Conservation (phyloP, 1,140 invertebrate genomes). For the Microplitis mediator region DNA sequence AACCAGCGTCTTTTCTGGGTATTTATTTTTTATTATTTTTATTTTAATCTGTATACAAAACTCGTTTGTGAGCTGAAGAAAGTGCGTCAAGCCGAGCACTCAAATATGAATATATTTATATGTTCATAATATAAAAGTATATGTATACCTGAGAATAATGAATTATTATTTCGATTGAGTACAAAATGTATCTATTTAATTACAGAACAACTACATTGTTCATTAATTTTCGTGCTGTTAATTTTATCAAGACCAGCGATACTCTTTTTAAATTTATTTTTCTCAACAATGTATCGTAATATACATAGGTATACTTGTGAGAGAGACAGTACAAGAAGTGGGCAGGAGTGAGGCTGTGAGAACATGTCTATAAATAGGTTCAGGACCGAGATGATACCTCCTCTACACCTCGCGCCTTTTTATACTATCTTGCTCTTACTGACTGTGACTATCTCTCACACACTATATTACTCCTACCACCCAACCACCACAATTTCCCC, state of each 20-base stretch:
- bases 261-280: background rate
- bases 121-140: background rate
- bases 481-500: slow-evolving; percentile 10
- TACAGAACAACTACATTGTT: no score
- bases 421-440: slow-evolving; percentile 19
- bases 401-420: slow-evolving; percentile 48
- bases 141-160: no score
- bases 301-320: slow-evolving; percentile 31
- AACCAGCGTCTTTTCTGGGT: background rate
- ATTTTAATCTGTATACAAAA: slow-evolving; percentile 14
- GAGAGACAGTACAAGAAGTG: slow-evolving; percentile 51
- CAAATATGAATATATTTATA: slow-evolving; percentile 11
- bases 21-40: background rate
- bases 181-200: no score
- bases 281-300: slow-evolving; percentile 18
- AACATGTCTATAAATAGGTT: slow-evolving; percentile 62
- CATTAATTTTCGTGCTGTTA: no score
- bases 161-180: no score
- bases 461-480: slow-evolving; percentile 12
- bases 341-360: slow-evolving; percentile 60
- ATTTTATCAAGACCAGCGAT: no score
- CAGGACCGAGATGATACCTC: slow-evolving; percentile 55
- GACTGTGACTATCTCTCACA: background rate
- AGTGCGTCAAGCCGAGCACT: slow-evolving; percentile 3
- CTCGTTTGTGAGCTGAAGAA: slow-evolving; percentile 5